Evolutionary conservation across 2,113 vertebrate species (phyloP).

Genomic region (Nicator chloris): DNA sequence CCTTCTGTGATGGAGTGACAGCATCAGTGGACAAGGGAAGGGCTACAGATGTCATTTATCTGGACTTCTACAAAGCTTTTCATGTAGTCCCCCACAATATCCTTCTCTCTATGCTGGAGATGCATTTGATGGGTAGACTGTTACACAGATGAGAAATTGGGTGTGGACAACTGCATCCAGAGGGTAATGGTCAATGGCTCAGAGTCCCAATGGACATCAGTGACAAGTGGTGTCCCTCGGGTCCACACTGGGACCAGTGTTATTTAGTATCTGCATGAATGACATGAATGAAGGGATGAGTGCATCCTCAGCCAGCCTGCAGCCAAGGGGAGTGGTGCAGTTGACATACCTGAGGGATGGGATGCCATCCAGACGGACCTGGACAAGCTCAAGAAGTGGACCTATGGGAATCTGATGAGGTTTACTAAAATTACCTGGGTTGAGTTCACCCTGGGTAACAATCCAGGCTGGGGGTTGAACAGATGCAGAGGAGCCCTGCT

Average conservation of each 20-base stretch:
- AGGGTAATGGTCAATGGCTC: not conserved
- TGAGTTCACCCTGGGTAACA: not conserved
- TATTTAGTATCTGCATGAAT: not conserved
- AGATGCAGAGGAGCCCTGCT: not conserved
- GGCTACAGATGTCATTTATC: not conserved
- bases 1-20: not conserved
- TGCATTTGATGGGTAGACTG: not conserved
- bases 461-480: not conserved
- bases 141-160: not conserved
- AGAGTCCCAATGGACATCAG: not conserved
- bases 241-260: not conserved
- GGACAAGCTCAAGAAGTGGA: not conserved
- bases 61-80: not conserved
- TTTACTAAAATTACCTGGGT: not conserved
- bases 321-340: not conserved
- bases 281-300: not conserved
- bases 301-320: not conserved
- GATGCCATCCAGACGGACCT: not conserved
- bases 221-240: not conserved
- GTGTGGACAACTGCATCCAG: not conserved
- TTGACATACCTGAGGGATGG: not conserved
- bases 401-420: not conserved
- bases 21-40: not conserved
- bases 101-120: not conserved
- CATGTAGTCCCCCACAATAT: not conserved